A percentile compares a stretch with the other conserved stretches of the same genome.
Conservation (phyloP, 2,113 vertebrate genomes). For the Excalfactoria chinensis region DNA sequence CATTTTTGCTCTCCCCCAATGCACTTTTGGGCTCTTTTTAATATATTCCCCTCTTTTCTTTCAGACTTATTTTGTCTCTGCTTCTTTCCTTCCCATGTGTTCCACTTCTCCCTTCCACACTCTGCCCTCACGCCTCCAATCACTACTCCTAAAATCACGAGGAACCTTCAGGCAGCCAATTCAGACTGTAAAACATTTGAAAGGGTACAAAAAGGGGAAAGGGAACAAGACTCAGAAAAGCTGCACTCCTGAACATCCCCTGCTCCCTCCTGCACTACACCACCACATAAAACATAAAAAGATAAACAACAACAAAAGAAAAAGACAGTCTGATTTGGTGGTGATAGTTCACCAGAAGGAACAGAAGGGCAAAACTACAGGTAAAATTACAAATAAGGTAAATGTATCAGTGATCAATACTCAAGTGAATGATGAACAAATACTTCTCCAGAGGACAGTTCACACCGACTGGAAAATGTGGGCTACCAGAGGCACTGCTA, state of each 20-base stretch:
- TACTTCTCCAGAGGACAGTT: not conserved
- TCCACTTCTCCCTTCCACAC: not conserved
- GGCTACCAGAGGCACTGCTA: not conserved
- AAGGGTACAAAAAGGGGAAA: not conserved
- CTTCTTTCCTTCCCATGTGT: not conserved
- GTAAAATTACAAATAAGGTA: constrained; percentile 8
- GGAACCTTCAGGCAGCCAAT: not conserved
- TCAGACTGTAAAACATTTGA: not conserved
- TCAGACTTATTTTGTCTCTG: not conserved
- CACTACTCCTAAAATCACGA: not conserved
- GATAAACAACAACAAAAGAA: not conserved
- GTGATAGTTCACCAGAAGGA: not conserved
- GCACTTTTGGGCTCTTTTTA: not conserved
- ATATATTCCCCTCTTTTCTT: not conserved
- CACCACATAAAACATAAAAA: not conserved
- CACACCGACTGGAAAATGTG: not conserved
- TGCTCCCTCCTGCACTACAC: not conserved
- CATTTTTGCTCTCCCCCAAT: not conserved
- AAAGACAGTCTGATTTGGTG: not conserved
- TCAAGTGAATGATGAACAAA: not conserved
- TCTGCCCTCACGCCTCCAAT: not conserved
- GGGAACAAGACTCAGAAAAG: not conserved
- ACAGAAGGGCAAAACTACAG: not conserved
- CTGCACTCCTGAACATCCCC: accelerated
- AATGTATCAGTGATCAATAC: not conserved